Base-by-base conservation (phyloP, 2,113 vertebrate genomes). In the Eulacestoma nigropectus region DNA sequence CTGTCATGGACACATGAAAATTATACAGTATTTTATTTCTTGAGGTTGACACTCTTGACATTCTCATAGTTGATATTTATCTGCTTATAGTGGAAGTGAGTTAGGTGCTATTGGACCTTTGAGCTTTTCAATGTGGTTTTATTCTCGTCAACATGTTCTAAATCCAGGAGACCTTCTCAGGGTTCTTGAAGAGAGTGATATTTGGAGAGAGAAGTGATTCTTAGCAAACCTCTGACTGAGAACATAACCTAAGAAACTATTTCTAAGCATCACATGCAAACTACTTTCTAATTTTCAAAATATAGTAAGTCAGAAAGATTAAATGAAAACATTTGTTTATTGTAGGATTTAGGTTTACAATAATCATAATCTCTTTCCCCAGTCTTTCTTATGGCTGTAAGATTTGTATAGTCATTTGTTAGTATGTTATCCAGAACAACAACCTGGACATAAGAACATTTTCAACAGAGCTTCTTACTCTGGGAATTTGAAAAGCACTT, bases 401-500 rank as follows among this genome's bases (percentile, higher is more conserved):
- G 50, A 59, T 59, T 90, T 68, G 16, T 57, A 18, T 13, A 87
- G 6, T 20, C 10, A n/a, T 69, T 81, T 84, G 26, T 63, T 93
- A 44, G 26, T 59, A 76, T 20, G 42, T 84, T 92, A 52, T 30
- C 12, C 84, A 85, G 59, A 92, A 50, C 15, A 92, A 13, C 33
- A 68, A 18, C 23, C 17, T 72, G 67, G 26, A 78, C 42, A 55
- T 59, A 74, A 90, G 46, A 96, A 95, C 35, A 88, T 84, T 96
- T 89, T 76, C 62, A 91, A 56, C 37, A 90, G 57, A 50, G 44
- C 59, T 89, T 74, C 84, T 96, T 95, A 78, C 37, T 55, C 42
- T 21, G 23, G 84, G 80, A 95, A 47, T 88, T 91, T 94, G 59
- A 94, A 96, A 97, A 93, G 84, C 29, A 53, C 30, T 93, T 74